A percentile compares a stretch with the other conserved stretches of the same genome.
These are phyloP conservation scores for Rhinogobio ventralis DNA, from an alignment of 2,797 vertebrate species.

Conservation along the genomic window DNA sequence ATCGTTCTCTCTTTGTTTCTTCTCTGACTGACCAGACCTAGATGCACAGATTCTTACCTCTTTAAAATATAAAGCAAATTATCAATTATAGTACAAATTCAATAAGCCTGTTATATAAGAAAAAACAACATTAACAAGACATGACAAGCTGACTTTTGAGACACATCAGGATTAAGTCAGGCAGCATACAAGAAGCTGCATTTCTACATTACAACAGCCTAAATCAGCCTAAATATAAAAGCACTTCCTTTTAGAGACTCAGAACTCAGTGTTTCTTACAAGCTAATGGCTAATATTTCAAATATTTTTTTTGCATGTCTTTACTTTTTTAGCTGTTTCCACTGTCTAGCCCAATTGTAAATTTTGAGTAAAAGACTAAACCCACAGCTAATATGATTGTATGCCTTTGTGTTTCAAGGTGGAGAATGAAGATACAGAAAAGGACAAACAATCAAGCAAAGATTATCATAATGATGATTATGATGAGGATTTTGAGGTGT, in stretches of 20 bases:
- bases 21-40: not conserved
- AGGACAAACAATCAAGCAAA: slow-evolving; percentile 46
- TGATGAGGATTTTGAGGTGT: slow-evolving; percentile 96
- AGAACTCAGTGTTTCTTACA: not conserved
- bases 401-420: slow-evolving; percentile 69
- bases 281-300: not conserved
- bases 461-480: slow-evolving; percentile 74
- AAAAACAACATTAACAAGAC: not conserved
- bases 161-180: not conserved
- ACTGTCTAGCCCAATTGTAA: not conserved
- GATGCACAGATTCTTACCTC: not conserved
- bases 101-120: too few species aligned
- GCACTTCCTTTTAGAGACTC: not conserved
- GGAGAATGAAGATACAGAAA: slow-evolving; percentile 65
- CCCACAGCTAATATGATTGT: not conserved
- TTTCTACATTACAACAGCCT: not conserved
- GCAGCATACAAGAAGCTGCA: not conserved
- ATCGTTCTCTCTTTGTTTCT: too few species aligned
- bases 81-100: not conserved
- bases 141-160: not conserved
- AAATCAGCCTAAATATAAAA: not conserved
- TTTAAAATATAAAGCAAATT: not conserved
- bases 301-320: not conserved
- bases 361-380: not conserved
- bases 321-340: not conserved